Conservation (phyloP, 2,113 vertebrate species). For the Triplophysa tibetana region DNA sequence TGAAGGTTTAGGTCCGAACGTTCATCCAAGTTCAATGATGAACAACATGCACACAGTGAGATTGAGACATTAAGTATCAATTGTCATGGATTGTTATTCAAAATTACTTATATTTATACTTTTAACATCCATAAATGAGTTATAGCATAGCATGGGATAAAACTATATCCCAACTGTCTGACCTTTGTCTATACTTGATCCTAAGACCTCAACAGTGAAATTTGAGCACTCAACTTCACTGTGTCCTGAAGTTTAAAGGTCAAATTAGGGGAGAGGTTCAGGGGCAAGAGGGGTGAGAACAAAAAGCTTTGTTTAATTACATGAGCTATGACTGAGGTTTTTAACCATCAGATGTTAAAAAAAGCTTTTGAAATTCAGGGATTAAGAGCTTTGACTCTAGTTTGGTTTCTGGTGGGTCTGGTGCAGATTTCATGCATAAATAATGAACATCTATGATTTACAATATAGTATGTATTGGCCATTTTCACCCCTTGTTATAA, state of each 20-base stretch:
- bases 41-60: background rate
- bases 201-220: background rate
- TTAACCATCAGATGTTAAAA: background rate
- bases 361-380: background rate
- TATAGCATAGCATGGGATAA: background rate
- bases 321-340: background rate
- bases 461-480: too few species aligned
- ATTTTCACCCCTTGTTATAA: too few species aligned
- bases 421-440: too few species aligned
- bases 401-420: too few species aligned
- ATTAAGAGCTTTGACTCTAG: too few species aligned
- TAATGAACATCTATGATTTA: too few species aligned
- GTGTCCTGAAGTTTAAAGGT: slow-evolving; percentile 7
- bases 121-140: too few species aligned
- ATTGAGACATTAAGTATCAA: background rate
- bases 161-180: background rate
- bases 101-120: background rate
- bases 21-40: background rate
- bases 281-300: background rate
- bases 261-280: background rate
- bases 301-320: background rate
- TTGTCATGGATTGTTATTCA: background rate
- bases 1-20: background rate
- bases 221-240: background rate
- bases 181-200: slow-evolving; percentile 18